Conservation (phyloP, 2,797 vertebrate genomes). For the Cheirogaleus major region DNA sequence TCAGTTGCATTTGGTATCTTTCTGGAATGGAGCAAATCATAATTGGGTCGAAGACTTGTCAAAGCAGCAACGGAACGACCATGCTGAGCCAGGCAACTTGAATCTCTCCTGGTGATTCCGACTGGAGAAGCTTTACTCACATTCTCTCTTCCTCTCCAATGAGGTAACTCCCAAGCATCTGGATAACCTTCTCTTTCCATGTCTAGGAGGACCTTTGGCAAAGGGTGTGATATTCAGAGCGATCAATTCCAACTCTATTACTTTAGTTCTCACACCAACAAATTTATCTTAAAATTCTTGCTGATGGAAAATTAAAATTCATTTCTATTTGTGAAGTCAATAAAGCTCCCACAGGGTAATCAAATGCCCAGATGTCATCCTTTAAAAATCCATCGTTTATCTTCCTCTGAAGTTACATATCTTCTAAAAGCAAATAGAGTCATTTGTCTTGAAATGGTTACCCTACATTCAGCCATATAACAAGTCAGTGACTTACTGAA, state of each 20-base stretch:
- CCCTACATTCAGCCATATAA: not conserved
- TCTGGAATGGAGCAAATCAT: not conserved
- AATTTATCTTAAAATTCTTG: constrained; percentile 16
- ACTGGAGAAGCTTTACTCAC: not conserved
- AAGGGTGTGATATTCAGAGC: not conserved
- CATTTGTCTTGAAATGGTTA: not conserved
- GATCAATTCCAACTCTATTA: not conserved
- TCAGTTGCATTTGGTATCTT: not conserved
- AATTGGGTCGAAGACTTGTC: not conserved
- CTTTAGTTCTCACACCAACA: not conserved
- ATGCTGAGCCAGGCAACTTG: not conserved
- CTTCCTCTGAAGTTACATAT: not conserved
- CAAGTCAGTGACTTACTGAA: constrained; percentile 4
- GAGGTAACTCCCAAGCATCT: not conserved
- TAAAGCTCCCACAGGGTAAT: not conserved
- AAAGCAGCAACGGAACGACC: not conserved
- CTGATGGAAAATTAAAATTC: constrained; percentile 40
- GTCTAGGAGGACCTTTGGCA: not conserved
- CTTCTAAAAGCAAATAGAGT: not conserved
- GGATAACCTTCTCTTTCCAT: not conserved
- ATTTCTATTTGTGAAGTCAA: not conserved
- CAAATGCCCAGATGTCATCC: not conserved
- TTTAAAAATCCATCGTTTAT: not conserved
- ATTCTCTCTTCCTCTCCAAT: not conserved
- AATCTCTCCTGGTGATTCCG: not conserved